These are phyloP conservation scores for Syngnathus floridae DNA, from an alignment of 2,113 vertebrate genomes.

Conservation along the genomic window DNA sequence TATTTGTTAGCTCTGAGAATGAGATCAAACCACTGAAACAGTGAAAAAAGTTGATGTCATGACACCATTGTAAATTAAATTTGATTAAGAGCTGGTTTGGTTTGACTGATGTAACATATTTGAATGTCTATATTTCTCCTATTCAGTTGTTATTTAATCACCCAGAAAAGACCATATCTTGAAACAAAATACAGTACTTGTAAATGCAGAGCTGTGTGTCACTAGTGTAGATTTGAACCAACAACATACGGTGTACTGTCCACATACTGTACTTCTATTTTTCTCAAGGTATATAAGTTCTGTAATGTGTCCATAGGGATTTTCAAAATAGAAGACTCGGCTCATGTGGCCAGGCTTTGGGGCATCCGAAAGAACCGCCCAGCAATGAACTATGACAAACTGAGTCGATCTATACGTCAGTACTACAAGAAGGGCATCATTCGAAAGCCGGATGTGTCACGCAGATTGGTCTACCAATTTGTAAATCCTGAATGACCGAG, in stretches of 20 bases:
- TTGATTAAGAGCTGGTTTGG: neutral
- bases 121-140: too few species aligned
- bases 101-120: neutral
- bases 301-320: constrained; percentile 70
- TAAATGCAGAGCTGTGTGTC: too few species aligned
- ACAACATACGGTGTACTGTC: too few species aligned
- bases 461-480: constrained; percentile 93
- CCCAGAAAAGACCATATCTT: too few species aligned
- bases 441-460: constrained; percentile 86
- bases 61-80: neutral
- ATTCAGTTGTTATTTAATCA: neutral
- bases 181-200: too few species aligned
- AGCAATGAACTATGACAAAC: constrained; percentile 95
- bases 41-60: neutral
- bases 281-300: too few species aligned
- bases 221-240: too few species aligned
- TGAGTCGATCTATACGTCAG: constrained; percentile 94
- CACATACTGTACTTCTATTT: too few species aligned
- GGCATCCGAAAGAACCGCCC: constrained; percentile 92
- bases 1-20: too few species aligned
- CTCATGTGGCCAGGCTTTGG: constrained; percentile 90
- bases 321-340: constrained; percentile 93
- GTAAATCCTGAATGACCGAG: constrained; percentile 79
- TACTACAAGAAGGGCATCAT: constrained; percentile 98
- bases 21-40: neutral